Evolutionary conservation across 1,140 invertebrate species (phyloP), one percentile per base, ranked within the genome.

Genomic region (Aphidius gifuensis): DNA sequence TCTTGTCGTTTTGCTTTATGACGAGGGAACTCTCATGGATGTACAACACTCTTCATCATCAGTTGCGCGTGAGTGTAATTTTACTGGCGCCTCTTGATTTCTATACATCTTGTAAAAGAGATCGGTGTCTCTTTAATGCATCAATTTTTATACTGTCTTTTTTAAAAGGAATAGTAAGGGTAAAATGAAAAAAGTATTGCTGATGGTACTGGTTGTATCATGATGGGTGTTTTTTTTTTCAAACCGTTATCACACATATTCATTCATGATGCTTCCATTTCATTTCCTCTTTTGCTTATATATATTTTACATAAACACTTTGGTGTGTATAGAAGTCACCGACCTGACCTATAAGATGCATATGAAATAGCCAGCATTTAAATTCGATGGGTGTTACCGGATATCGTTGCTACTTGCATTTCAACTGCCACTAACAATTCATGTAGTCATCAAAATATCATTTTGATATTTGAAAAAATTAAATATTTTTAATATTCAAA

Each of bases 211-310:
- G 49, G 53, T 23, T 46, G 16, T 16, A 16, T 16, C 16, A 16
- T 16, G 45, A 44, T 9, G 38, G 23, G n/a, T n/a, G n/a, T 32
- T 32, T 32, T 32, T 38, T 16, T 48, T 62, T 48, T 38, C 16
- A 51, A 61, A 65, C 63, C 62, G 61, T 66, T 68, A 67, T 56
- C 61, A 68, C 64, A 69, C 66, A 65, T 32, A 32, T 67, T 62
- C 67, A 70, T 70, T 70, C 67, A 69, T 69, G 63, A 68, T 51
- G 42, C 56, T 63, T 58, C 49, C 61, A 63, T 64, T 57, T 64
- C 58, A 59, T 60, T 64, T 60, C 62, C 62, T 60, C 47, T 51
- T 40, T 44, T 53, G 61, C 42, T 58, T 21, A 42, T 63, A 48
- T 32, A 32, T 32, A 54, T 47, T 61, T 53, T 57, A 43, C 53